Evolutionary conservation across 1,140 invertebrate genomes (phyloP), one percentile per base, ranked within the genome.

Genomic region (Musca domestica): DNA sequence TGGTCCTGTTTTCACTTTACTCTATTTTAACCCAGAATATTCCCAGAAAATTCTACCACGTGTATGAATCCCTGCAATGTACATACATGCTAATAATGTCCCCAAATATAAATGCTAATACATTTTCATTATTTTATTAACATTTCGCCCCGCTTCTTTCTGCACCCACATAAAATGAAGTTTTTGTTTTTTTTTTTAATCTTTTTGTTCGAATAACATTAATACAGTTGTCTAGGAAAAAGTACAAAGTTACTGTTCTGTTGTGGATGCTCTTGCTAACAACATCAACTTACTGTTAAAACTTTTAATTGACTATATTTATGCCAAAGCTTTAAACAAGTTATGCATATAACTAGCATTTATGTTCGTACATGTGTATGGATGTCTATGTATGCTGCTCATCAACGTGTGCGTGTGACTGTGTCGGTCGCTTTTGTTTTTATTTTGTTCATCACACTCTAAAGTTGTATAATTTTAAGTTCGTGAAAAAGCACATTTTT

Each of bases 231-330:
- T 23, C 34, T 5, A 41, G 34, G 12, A 41, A 41, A 41, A 41
- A 41, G 4, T 41, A 41, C 34, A 12, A 41, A 10, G 34, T 41
- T 41, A 41, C 34, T 41, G 6, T 41, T 41, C 34, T n/a, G 2
- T 41, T 41, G 34, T 41, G 34, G 10, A 41, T 41, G 10, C 10
- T 41, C 4, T 27, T 41, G 56, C 34, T 61, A 61, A 61, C 56
- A 61, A 34, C 56, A 34, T 20, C 27, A 12, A 61, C 30, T 17
- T 20, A 58, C 23, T 58, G 14, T 30, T 41, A 34, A 61, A 34
- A 61, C 56, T 61, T 61, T 61, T 61, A 61, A 61, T 61, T 61
- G 56, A 61, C 56, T 34, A 34, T 61, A 34, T 61, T 61, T 61
- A 61, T 61, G 56, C 27, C 56, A 34, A 51, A 61, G 56, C 27